Base-by-base conservation (phyloP, 2,113 vertebrate species). In the Scartelaos histophorus region DNA sequence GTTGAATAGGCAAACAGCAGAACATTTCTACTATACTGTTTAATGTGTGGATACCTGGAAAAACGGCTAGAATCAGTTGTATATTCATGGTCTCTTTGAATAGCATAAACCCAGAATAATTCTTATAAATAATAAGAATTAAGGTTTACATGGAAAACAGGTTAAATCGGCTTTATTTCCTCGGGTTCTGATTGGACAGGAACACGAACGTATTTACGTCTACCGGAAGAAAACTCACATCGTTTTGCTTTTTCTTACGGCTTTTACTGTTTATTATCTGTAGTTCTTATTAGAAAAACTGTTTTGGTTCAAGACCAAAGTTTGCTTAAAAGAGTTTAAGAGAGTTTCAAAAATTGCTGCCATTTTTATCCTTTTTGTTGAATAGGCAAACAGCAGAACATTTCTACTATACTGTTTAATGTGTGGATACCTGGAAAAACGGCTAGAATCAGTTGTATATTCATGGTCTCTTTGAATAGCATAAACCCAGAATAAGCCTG, bases 401-500 rank as follows among this genome's bases (percentile, higher is more conserved):
- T 13, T 46, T 13, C 10, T 17, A 15, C 17, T 49, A n/a, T n/a
- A n/a, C 21, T 56, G 11, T 22, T 56, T 56, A 1, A 56, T 58
- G 22, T 15, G 11, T 13, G 11, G 3, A 13, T 13, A 15, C 56
- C 7, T 22, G 56, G 24, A 25, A 58, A 24, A 58, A 5, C 25
- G 13, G 0, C 13, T 24, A 49, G 13, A 21, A 57, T 58, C 56
- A 25, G 13, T 19, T 69, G 13, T 58, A 29, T 54, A 57, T 4
- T 24, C 6, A 54, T n/a, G 51, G 10, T 24, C 21, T 7, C 3
- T 57, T 25, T 58, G 22, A 25, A 16, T 2, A 12, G 29, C 67
- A 66, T 56, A 72, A 64, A 82, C 25, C 38, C 43, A 22, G 24
- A 45, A 13, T 34, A 58, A 13, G 15, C 22, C 15, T 62, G 60